Percentiles rank a stretch among this genome's conserved stretches.
These are phyloP conservation scores for Bolinopsis microptera DNA, from an alignment of 37 sponge, comb jelly and placozoan species.

Conservation along the genomic window DNA sequence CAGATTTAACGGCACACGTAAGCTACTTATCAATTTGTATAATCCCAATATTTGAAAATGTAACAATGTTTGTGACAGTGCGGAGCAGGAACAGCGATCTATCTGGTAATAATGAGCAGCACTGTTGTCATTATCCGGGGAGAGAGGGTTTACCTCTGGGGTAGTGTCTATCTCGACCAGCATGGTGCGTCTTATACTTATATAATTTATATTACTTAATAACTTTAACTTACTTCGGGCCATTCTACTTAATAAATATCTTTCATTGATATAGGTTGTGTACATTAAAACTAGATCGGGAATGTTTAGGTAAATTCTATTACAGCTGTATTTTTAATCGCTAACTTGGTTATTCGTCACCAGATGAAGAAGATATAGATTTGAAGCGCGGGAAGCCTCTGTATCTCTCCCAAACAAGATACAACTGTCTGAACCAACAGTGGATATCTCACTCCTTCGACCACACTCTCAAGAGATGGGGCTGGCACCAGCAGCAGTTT, in stretches of 20 bases:
- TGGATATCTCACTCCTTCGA: slow-evolving; percentile 65
- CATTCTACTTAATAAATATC: no score
- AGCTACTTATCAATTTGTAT: no score
- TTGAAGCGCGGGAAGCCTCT: slow-evolving; percentile 59
- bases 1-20: no score
- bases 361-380: slow-evolving; percentile 66
- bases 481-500: slow-evolving; percentile 58
- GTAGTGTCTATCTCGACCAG: slow-evolving; percentile 59
- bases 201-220: no score
- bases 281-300: no score
- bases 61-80: no score
- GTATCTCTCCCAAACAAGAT: slow-evolving; percentile 41
- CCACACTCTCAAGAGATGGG: slow-evolving; percentile 59
- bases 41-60: no score
- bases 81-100: slow-evolving; percentile 63
- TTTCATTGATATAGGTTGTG: no score
- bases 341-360: background rate
- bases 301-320: no score
- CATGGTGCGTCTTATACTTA: slow-evolving; percentile 46
- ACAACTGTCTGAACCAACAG: slow-evolving; percentile 64
- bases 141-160: slow-evolving; percentile 64
- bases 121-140: slow-evolving; percentile 59
- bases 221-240: no score
- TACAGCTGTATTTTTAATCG: no score
- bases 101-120: slow-evolving; percentile 62